Evolutionary conservation across 2,888 invertebrate genomes (phyloP), one percentile per base, ranked within the genome.

Genomic region (Agapostemon virescens): DNA sequence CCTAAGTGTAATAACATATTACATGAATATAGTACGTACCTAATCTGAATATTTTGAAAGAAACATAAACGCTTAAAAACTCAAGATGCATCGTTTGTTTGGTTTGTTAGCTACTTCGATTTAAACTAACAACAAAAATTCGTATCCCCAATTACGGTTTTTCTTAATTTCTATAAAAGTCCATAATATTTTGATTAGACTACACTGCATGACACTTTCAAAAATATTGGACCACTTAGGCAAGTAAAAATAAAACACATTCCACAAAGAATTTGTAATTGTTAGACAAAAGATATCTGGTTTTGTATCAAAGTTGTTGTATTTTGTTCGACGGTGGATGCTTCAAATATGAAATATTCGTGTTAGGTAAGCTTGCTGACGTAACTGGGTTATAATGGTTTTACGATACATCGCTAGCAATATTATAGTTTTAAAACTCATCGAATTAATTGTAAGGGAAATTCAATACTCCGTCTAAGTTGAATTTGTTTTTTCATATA

Each of bases 281-380:
- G 61, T 13, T 7, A 36, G 20, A 17, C 17, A 61, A 7, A n/a
- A 58, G 33, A 66, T n/a, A 38, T 20, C 38, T 17, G 38, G 38
- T n/a, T 67, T 73, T 42, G 42, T 33, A 40, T 67, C n/a, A 67
- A 73, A 58, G 40, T 67, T 55, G 15, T 40, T 55, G 20, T 15
- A 4, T n/a, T 17, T n/a, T 38, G 11, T 55, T 26, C 64, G 52
- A 66, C 66, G 40, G 55, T 20, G 72, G 38, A 66, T 26, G 15
- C 40, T n/a, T 17, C 11, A 52, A 58, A 40, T 58, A 74, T 67
- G 73, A 55, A 73, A 74, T 67, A 74, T 67, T 74, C 55, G 30
- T 55, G 55, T 26, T 40, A n/a, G 23, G 33, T 40, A 33, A 42
- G 33, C 55, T 33, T 30, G 6, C n/a, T 42, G 30, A 5, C 9